Evolutionary conservation across 2,797 vertebrate species (phyloP).

Genomic region (Melanotaenia trifasciata): DNA sequence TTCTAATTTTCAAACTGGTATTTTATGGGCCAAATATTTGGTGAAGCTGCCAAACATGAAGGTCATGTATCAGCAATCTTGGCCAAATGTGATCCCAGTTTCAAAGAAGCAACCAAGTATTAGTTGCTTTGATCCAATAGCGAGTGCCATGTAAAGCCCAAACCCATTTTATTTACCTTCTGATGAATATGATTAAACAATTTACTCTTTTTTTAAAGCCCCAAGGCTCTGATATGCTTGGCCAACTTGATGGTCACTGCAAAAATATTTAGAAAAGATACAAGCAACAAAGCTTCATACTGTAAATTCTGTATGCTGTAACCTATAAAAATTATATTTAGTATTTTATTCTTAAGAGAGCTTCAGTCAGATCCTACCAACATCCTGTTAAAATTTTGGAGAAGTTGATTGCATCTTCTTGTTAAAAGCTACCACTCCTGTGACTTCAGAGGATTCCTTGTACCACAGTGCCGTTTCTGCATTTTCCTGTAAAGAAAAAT

Average conservation of each 20-base stretch:
- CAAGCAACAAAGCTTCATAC: neutral
- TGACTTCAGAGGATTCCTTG: conserved; percentile 16
- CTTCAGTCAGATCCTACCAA: neutral
- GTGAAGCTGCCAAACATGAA: neutral
- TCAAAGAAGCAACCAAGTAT: neutral
- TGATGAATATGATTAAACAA: neutral
- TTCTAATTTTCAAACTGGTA: neutral
- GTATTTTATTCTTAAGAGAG: too few species aligned
- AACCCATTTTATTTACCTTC: neutral
- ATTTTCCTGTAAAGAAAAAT: conserved; percentile 48
- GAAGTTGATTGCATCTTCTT: conserved; percentile 19
- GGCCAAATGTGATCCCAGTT: neutral
- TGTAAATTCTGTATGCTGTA: neutral
- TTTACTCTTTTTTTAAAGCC: neutral
- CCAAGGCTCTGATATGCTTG: neutral
- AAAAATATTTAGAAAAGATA: neutral
- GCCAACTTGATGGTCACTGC: neutral
- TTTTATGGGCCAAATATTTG: neutral
- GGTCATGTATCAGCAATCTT: neutral
- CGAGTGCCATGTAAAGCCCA: neutral
- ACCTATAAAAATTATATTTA: neutral
- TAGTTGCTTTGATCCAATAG: neutral
- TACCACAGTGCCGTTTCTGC: conserved; percentile 38
- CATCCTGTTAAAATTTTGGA: conserved; percentile 14
- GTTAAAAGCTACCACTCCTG: conserved; percentile 2